Evolutionary conservation across 2,888 invertebrate species (phyloP).

Genomic region (Oasisia sp.): DNA sequence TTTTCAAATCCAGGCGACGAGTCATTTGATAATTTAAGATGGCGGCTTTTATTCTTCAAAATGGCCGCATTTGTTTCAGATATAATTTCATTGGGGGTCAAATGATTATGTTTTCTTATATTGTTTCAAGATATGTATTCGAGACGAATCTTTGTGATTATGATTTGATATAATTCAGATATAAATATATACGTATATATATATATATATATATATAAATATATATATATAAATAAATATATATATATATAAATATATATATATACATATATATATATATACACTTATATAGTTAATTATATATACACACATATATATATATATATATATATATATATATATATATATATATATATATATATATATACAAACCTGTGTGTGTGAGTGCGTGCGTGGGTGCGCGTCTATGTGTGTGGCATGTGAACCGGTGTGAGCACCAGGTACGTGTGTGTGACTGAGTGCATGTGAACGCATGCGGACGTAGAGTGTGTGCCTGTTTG

Average conservation of each 20-base stretch:
- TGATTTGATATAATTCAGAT: too few species aligned
- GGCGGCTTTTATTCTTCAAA: too few species aligned
- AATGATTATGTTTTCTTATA: too few species aligned
- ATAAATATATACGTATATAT: not conserved
- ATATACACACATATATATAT: constrained; percentile 7
- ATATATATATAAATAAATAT: not conserved
- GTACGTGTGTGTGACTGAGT: not conserved
- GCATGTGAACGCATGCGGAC: not conserved
- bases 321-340: constrained; percentile 18
- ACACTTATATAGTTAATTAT: not conserved
- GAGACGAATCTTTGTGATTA: too few species aligned
- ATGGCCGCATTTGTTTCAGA: too few species aligned
- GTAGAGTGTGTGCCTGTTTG: not conserved
- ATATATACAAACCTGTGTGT: not conserved
- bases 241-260: not conserved
- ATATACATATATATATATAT: not conserved
- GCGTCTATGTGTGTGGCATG: too few species aligned
- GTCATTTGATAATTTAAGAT: too few species aligned
- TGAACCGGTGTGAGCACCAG: too few species aligned
- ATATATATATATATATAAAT: not conserved
- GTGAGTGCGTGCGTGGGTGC: not conserved
- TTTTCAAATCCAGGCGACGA: too few species aligned
- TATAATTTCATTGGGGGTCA: too few species aligned
- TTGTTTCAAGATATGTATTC: too few species aligned
- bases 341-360: too few species aligned